Base-by-base conservation (phyloP, 1,140 invertebrate species). In the Conus ventricosus region DNA sequence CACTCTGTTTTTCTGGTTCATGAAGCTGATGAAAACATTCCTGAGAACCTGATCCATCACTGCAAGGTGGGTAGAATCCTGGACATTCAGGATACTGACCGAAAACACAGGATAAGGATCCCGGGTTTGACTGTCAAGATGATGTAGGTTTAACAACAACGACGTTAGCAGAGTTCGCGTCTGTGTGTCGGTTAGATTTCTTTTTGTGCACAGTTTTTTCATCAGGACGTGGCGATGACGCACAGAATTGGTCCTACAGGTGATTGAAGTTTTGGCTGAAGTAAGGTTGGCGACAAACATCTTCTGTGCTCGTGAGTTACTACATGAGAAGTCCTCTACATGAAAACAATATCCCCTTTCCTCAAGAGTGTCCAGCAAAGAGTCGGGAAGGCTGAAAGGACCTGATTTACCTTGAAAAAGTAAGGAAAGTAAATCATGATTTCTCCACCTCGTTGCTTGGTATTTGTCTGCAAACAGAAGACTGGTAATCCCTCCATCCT, bases 241-340 rank as follows among this genome's bases (percentile, higher is more conserved):
- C 54, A 87, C 51, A 23, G 20, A 20, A 8, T 57, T 6, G 5
- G 71, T 5, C 10, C n/a, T 25, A 87, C 85, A 87, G 2, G 17
- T 5, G 17, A 57, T 10, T 82, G 39, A 11, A 17, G 53, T 17
- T 6, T 17, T 27, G 5, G 15, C 39, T 27, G 85, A 87, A 76
- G 54, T 87, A 3, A 80, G 8, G 23, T 87, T 80, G 53, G 85
- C 17, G 4, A 78, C 71, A 4, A 87, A 25, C 51, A 54, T 67
- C 54, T 55, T 23, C 25, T 87, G 51, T 5, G 76, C 75, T 17
- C 71, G 85, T n/a, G 75, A 87, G 15, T 54, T 78, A n/a, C 25
- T 78, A 54, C 85, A 87, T 23, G 85, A 87, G 5, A 87, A 57
- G 51, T 87, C 85, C 17, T 87, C 85, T 71, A 87, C 10, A n/a